Evolutionary conservation across 2,797 vertebrate species (phyloP).

Genomic region (Sebastes paucispinis): DNA sequence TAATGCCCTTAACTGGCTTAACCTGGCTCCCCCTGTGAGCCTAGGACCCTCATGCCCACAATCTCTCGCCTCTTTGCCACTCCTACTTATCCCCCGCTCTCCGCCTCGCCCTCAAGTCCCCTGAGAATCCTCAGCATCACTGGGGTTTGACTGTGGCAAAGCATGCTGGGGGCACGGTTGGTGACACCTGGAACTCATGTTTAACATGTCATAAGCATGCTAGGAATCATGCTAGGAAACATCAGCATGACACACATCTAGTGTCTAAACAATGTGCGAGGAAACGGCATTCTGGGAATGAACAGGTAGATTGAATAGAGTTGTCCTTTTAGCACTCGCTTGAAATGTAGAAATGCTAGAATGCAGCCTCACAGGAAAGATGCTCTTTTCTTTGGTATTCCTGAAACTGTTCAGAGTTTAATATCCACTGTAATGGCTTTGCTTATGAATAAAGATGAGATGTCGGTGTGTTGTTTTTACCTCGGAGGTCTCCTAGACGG

Average conservation of each 20-base stretch:
- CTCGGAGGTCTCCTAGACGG: conserved; percentile 15
- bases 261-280: conserved; percentile 30
- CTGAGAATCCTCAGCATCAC: conserved; percentile 65
- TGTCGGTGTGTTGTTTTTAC: conserved; percentile 32
- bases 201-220: conserved; percentile 60
- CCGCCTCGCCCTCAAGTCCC: conserved; percentile 53
- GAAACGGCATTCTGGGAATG: not conserved
- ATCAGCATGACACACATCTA: conserved; percentile 43
- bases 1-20: conserved; percentile 90
- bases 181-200: conserved; percentile 61
- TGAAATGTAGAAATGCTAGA: conserved; percentile 14
- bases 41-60: conserved; percentile 72
- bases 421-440: conserved; percentile 44
- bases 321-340: conserved; percentile 42
- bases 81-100: conserved; percentile 56
- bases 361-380: not conserved
- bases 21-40: conserved; percentile 83
- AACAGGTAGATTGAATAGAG: conserved; percentile 5
- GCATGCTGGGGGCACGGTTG: conserved; percentile 60
- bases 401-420: conserved; percentile 32
- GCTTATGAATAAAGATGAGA: conserved; percentile 68
- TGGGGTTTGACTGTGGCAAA: conserved; percentile 65
- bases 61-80: conserved; percentile 70
- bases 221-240: conserved; percentile 52
- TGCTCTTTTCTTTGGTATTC: conserved; percentile 27